A percentile compares a stretch with the other conserved stretches of the same genome.
Evolutionary conservation across 23 tunicate genomes (phyloP).

Genomic region (Phallusia fumigata): DNA sequence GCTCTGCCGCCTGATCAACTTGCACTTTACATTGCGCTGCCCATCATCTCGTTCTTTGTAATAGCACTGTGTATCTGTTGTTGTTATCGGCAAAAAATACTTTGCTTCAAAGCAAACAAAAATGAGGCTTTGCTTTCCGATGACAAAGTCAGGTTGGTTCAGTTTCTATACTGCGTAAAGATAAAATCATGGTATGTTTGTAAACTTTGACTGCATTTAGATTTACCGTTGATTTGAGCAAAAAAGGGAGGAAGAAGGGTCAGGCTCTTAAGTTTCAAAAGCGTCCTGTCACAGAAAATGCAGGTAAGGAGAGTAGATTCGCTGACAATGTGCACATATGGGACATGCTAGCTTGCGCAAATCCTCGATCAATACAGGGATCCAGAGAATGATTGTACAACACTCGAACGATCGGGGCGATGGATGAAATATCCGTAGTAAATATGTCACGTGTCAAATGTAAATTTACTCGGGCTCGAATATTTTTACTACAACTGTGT

Average conservation of each 20-base stretch:
- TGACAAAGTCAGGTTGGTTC: constrained; percentile 33
- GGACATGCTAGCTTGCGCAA: no score
- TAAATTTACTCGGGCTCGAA: no score
- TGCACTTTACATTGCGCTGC: constrained; percentile 19
- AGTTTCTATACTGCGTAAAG: neutral
- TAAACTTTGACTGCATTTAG: neutral
- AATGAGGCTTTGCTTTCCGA: constrained; percentile 28
- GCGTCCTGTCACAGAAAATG: neutral
- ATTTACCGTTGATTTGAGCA: constrained; percentile 15
- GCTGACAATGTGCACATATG: no score
- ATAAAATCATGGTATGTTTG: neutral
- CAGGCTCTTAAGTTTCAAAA: neutral
- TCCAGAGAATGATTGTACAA: no score
- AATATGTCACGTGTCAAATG: no score
- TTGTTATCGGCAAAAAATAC: constrained; percentile 25
- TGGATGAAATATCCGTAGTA: no score
- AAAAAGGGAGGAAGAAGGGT: constrained; percentile 4
- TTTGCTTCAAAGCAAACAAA: constrained; percentile 23
- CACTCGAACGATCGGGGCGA: no score
- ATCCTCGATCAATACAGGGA: no score
- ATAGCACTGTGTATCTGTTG: constrained; percentile 17
- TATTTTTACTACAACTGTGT: no score
- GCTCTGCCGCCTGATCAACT: constrained; percentile 22
- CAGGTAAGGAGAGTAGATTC: neutral
- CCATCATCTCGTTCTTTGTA: constrained; percentile 15